A percentile compares a stretch with the other conserved stretches of the same genome.
These are phyloP conservation scores for Laupala kohalensis DNA, from an alignment of 1,140 invertebrate species.

Conservation along the genomic window DNA sequence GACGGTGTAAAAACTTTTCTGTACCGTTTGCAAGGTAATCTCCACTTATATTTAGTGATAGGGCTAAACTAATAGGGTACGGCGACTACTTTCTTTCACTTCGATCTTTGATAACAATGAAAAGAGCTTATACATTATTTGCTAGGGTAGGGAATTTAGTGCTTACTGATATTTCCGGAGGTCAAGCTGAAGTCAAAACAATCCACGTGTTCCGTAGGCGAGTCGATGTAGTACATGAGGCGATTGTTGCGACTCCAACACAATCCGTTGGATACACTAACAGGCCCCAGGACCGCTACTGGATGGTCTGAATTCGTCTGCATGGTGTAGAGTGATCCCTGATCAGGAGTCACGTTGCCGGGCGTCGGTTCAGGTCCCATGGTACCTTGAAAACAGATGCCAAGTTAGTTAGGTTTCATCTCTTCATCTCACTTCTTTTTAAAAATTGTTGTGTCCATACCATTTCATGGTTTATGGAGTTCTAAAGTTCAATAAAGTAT, in stretches of 20 bases:
- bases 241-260: constrained; percentile 57
- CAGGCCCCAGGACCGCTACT: constrained; percentile 12
- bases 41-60: no score
- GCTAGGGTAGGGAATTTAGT: no score
- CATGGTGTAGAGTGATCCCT: constrained; percentile 42
- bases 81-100: no score
- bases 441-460: no score
- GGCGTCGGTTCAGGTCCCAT: constrained; percentile 45
- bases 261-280: constrained; percentile 69
- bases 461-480: no score
- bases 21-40: no score
- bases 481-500: not conserved
- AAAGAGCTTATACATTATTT: no score
- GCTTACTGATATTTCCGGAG: constrained; percentile 51
- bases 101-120: no score
- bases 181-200: constrained; percentile 61
- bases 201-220: constrained; percentile 46
- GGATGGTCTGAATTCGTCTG: constrained; percentile 11
- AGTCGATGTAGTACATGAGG: constrained; percentile 66
- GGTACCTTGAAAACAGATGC: constrained; percentile 51
- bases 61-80: no score
- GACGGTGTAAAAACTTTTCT: no score
- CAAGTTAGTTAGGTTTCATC: constrained; percentile 1
- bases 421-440: not conserved
- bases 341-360: constrained; percentile 34